A percentile compares a stretch with the other conserved stretches of the same genome.
Evolutionary conservation across 2,888 invertebrate species (phyloP).

Genomic region (Plagodis pulveraria): DNA sequence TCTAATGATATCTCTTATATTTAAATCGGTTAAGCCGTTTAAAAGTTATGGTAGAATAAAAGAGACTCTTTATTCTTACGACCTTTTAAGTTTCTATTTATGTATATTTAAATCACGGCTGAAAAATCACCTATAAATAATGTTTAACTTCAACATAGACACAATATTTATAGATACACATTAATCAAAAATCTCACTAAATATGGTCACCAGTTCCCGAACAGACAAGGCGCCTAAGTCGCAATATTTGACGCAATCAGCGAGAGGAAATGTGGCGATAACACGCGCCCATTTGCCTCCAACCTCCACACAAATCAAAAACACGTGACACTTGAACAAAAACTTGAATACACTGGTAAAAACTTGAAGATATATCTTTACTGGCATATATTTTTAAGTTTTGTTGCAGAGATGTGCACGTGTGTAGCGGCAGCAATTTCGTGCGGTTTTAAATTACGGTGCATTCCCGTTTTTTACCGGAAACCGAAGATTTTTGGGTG

Average conservation of each 20-base stretch:
- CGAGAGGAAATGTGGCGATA: constrained; percentile 69
- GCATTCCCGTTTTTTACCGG: constrained; percentile 75
- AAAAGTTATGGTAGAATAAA: too few relatives aligned
- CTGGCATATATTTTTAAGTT: constrained; percentile 49
- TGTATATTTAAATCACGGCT: too few relatives aligned
- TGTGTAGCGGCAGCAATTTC: constrained; percentile 71
- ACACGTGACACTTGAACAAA: constrained; percentile 64
- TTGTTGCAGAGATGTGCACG: constrained; percentile 65
- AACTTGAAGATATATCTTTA: constrained; percentile 27
- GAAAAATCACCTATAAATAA: too few relatives aligned
- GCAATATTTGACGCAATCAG: constrained; percentile 66
- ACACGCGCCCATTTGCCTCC: constrained; percentile 67
- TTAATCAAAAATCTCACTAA: constrained; percentile 11
- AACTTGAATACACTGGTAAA: constrained; percentile 33
- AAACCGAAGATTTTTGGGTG: constrained; percentile 72
- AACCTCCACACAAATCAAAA: constrained; percentile 67
- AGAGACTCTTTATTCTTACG: too few relatives aligned
- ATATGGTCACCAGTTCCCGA: constrained; percentile 36
- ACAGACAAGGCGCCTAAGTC: constrained; percentile 48
- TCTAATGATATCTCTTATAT: too few relatives aligned
- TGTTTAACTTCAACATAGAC: too few relatives aligned
- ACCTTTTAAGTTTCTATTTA: too few relatives aligned
- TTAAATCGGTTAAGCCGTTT: too few relatives aligned
- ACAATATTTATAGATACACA: too few relatives aligned
- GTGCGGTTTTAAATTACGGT: constrained; percentile 78